Evolutionary conservation across 2,113 vertebrate genomes (phyloP), one percentile per base, ranked within the genome.

Genomic region (Mola mola): DNA sequence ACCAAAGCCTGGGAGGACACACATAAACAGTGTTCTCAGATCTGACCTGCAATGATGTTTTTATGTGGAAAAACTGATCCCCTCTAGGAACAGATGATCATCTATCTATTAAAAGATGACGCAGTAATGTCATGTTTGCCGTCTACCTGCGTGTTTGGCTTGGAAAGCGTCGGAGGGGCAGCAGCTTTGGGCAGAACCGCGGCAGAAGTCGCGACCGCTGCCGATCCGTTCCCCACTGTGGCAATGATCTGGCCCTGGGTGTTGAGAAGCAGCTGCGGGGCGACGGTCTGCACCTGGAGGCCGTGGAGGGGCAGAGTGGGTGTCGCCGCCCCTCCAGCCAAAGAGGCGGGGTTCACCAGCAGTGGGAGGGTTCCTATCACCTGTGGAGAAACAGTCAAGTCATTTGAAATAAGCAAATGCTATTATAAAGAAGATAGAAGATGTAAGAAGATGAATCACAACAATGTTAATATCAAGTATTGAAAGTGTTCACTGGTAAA

Each of bases 231-330:
- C 10, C 94, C 94, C 28, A 98, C 81, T 0, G 96, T 93, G 20
- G 95, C 96, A 1, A 98, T 95, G 78, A 98, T 93, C 85, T 98
- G 96, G 43, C 96, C 96, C 83, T 98, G 96, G 51, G 94, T 88
- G 38, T 98, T 98, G 66, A 98, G 63, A 60, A 98, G 80, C 82
- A 98, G 90, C 87, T 98, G 96, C 0, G 96, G 96, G 0, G 95
- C 90, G 75, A 98, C 90, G 0, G 96, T 89, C 79, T 98, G 96
- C 2, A 98, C 84, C 87, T 96, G 96, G 41, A 97, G 88, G 61
- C 92, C 94, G 65, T 93, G 95, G 16, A 95, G 86, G 0, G 93
- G 90, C 42, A 95, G 82, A 0, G 94, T 44, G 22, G 93, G 65
- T 1, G 93, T 65, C 9, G 89, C 69, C 0, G 91, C 79, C 15